Evolutionary conservation across 2,113 vertebrate species (phyloP).

Genomic region (Hippocampus guttulatus): DNA sequence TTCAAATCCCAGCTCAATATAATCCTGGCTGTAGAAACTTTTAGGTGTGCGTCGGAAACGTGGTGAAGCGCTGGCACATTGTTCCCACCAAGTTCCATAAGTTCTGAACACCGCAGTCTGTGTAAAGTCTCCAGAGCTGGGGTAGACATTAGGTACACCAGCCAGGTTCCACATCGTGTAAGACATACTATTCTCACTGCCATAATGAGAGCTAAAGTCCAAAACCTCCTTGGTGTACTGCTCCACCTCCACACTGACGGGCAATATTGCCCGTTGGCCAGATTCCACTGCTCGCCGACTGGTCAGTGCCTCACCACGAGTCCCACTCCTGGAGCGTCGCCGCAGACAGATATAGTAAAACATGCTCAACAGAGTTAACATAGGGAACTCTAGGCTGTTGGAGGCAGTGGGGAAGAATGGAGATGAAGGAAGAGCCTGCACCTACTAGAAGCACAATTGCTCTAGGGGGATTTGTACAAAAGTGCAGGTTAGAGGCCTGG

Average conservation of each 20-base stretch:
- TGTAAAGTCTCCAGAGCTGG: conserved; percentile 96
- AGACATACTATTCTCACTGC: conserved; percentile 97
- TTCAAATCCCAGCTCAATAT: conserved; percentile 92
- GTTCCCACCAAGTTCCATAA: conserved; percentile 94
- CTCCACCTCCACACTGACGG: conserved; percentile 85
- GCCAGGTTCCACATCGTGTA: conserved; percentile 99
- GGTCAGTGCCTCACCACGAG: conserved; percentile 87
- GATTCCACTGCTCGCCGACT: conserved; percentile 87
- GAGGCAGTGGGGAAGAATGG: conserved; percentile 42
- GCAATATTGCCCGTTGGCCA: conserved; percentile 79
- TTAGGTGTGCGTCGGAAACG: conserved; percentile 81
- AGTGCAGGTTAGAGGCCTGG: conserved; percentile 47
- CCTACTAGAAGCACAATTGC: conserved; percentile 43
- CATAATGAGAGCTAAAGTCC: conserved; percentile 98
- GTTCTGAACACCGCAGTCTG: conserved; percentile 95
- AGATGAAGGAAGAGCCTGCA: conserved; percentile 52
- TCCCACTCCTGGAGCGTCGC: conserved; percentile 91
- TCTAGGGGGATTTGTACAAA: conserved; percentile 46
- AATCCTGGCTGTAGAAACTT: conserved; percentile 90
- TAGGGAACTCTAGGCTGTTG: conserved; percentile 81
- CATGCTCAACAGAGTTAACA: conserved; percentile 98
- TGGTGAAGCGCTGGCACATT: conserved; percentile 78
- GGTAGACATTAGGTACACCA: conserved; percentile 91
- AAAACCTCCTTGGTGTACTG: conserved; percentile 96
- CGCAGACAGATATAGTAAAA: conserved; percentile 99